These are phyloP conservation scores for Melanotaenia boesemani DNA, from an alignment of 2,797 vertebrate species.

Conservation along the genomic window DNA sequence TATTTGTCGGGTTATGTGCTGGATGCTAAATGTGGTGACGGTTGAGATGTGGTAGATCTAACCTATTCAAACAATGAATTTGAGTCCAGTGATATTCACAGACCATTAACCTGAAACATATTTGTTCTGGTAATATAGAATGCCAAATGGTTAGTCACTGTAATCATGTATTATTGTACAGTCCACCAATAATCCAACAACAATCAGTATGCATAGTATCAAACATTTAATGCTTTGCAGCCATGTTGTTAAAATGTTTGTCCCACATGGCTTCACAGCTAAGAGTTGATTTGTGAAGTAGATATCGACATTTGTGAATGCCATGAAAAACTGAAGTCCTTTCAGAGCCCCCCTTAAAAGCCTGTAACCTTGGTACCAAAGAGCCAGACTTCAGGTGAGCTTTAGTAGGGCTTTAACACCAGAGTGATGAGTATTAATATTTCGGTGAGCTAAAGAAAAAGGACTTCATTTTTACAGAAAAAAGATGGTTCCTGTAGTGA, in stretches of 20 bases:
- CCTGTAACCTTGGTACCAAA: background rate
- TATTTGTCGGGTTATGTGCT: constrained; percentile 9
- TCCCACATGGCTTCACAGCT: background rate
- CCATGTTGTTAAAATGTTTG: background rate
- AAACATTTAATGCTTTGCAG: background rate
- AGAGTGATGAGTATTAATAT: constrained; percentile 19
- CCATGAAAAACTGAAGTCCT: too few species aligned
- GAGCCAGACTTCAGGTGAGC: background rate
- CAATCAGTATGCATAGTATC: background rate
- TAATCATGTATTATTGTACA: background rate
- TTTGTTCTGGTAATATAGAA: background rate
- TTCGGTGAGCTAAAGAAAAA: constrained; percentile 17
- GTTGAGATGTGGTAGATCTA: constrained; percentile 18
- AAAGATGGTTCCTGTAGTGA: constrained; percentile 13
- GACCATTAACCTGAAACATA: background rate
- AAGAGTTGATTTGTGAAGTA: background rate
- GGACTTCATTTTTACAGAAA: background rate
- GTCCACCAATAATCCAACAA: too few species aligned
- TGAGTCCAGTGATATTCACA: constrained; percentile 20
- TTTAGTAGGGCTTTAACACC: constrained; percentile 1
- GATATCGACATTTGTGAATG: background rate
- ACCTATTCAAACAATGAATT: constrained; percentile 1
- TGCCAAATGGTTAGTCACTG: background rate
- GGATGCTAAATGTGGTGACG: constrained; percentile 8
- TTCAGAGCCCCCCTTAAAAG: background rate